Evolutionary conservation across 2,888 invertebrate genomes (phyloP).

Genomic region (Chrysodeixis includens): DNA sequence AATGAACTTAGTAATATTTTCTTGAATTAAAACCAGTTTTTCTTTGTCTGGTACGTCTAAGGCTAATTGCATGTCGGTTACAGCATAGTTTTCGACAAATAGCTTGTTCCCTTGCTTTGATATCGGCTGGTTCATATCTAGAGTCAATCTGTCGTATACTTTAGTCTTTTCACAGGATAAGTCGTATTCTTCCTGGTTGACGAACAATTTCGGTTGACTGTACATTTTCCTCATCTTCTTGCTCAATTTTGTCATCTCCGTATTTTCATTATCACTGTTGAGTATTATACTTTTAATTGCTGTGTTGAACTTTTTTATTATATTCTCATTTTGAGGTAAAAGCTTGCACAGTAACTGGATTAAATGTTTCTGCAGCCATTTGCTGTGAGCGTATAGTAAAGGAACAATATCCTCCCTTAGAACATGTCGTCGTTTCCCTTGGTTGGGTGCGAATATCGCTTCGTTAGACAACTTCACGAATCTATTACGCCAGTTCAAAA

Average conservation of each 20-base stretch:
- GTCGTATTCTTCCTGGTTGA: conserved; percentile 70
- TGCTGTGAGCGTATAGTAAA: conserved; percentile 91
- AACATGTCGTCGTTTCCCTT: conserved; percentile 73
- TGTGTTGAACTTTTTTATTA: conserved; percentile 59
- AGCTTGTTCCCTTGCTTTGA: conserved; percentile 71
- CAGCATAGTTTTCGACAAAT: conserved; percentile 53
- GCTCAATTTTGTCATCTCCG: conserved; percentile 71
- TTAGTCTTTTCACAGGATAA: conserved; percentile 62
- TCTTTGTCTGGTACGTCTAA: conserved; percentile 72
- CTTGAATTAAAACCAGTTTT: conserved; percentile 61
- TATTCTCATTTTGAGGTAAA: conserved; percentile 55
- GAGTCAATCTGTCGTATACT: conserved; percentile 66
- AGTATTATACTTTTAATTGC: conserved; percentile 58
- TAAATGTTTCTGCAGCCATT: conserved; percentile 92
- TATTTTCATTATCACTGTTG: conserved; percentile 65
- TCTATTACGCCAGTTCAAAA: conserved; percentile 88
- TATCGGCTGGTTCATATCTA: conserved; percentile 75
- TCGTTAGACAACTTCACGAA: conserved; percentile 80
- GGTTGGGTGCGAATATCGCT: conserved; percentile 71
- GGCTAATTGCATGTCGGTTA: conserved; percentile 67
- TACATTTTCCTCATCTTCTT: conserved; percentile 80
- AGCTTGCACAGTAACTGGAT: conserved; percentile 73
- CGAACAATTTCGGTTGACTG: conserved; percentile 79
- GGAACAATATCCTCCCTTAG: conserved; percentile 88
- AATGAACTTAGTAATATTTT: conserved; percentile 60